phyloP scores from a whole-genome alignment of 2,888 invertebrate species.

The Cataglyphis rosenhaueri region DNA sequence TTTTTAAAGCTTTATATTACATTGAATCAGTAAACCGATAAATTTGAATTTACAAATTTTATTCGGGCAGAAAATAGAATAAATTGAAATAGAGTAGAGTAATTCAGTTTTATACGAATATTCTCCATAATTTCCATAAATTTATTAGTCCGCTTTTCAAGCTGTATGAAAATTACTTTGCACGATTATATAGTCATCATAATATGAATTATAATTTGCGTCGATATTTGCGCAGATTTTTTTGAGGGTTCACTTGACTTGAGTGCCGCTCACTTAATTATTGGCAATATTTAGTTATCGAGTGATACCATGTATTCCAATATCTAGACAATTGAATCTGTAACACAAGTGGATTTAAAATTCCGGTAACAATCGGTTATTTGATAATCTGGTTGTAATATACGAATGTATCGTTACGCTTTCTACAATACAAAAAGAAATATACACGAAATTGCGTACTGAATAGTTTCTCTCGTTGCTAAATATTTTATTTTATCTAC shows the following conservation, averaged over 20 bases:
- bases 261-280: constrained; percentile 40
- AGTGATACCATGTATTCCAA: constrained; percentile 21
- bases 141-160: neutral
- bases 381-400: constrained; percentile 33
- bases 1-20: neutral
- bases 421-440: neutral
- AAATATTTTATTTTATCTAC: neutral
- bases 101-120: neutral
- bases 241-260: constrained; percentile 21
- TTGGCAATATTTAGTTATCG: constrained; percentile 42
- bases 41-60: neutral
- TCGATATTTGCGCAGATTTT: constrained; percentile 14
- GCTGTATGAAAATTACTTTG: constrained; percentile 3
- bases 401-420: constrained; percentile 27
- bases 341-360: constrained; percentile 42
- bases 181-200: constrained; percentile 19
- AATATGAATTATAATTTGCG: constrained; percentile 18
- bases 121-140: neutral
- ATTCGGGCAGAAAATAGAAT: neutral
- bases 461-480: neutral
- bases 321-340: constrained; percentile 37
- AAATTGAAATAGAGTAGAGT: neutral
- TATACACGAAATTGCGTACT: neutral
- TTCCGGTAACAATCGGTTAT: constrained; percentile 20
- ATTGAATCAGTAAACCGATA: neutral